These are phyloP conservation scores for Philaenus spumarius DNA, from an alignment of 1,140 invertebrate species.

Conservation along the genomic window DNA sequence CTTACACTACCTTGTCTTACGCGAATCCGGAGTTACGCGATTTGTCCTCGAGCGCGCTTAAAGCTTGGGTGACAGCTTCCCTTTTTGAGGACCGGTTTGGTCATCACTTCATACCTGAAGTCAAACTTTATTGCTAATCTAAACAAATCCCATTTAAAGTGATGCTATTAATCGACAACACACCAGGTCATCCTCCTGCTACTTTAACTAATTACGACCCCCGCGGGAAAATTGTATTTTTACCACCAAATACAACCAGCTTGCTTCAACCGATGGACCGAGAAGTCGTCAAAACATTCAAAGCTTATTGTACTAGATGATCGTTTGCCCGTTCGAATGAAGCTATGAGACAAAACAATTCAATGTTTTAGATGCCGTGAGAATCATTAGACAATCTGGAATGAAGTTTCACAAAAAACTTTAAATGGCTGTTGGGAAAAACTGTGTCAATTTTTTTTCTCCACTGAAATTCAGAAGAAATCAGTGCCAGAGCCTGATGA, in stretches of 20 bases:
- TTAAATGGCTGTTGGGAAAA: constrained; percentile 22
- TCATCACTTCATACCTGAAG: too few species aligned
- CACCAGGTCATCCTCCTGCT: constrained; percentile 29
- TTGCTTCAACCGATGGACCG: constrained; percentile 39
- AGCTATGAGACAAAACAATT: constrained; percentile 6
- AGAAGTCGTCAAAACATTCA: constrained; percentile 36
- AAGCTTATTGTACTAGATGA: constrained; percentile 24
- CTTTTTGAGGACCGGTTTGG: too few species aligned
- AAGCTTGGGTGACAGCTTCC: too few species aligned
- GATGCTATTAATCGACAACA: constrained; percentile 34
- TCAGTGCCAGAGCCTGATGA: constrained; percentile 1
- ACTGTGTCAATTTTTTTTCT: constrained; percentile 23
- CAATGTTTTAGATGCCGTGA: constrained; percentile 19
- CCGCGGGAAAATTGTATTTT: constrained; percentile 40
- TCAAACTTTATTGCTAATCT: too few species aligned
- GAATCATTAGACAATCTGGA: constrained; percentile 26
- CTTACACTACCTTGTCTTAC: too few species aligned
- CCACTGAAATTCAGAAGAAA: background rate
- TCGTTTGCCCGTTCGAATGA: constrained; percentile 15
- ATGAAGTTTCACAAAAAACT: too few species aligned
- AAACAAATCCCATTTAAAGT: constrained; percentile 27
- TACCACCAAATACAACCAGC: constrained; percentile 32
- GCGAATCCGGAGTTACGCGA: too few species aligned
- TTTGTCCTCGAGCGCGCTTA: too few species aligned
- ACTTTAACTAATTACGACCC: constrained; percentile 28